These are phyloP conservation scores for Lasaia peninsularis DNA, from an alignment of 1,140 invertebrate genomes.

Conservation along the genomic window DNA sequence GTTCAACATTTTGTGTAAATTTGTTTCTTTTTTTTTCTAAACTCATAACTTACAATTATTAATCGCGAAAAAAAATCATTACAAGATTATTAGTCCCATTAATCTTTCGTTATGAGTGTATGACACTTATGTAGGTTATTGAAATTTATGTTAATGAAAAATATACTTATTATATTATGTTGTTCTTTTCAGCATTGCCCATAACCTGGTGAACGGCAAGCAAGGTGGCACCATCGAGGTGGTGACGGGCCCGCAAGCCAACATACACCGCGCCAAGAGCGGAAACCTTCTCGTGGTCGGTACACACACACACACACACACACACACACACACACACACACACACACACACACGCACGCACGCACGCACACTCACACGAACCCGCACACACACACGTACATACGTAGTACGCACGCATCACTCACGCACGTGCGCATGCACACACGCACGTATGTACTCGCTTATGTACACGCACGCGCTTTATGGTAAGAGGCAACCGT, in stretches of 20 bases:
- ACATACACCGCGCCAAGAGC: conserved; percentile 87
- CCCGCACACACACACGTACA: background rate
- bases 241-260: conserved; percentile 81
- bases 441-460: too few relatives aligned
- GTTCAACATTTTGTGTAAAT: too few relatives aligned
- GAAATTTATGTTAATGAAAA: background rate
- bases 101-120: too few relatives aligned
- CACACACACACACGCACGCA: background rate
- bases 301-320: conserved; percentile 6
- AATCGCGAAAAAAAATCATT: too few relatives aligned
- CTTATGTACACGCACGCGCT: too few relatives aligned
- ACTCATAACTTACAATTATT: too few relatives aligned
- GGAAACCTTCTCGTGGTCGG: conserved; percentile 90
- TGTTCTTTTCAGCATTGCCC: conserved; percentile 83
- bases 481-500: too few relatives aligned
- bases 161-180: background rate
- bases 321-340: too few relatives aligned
- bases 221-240: conserved; percentile 88
- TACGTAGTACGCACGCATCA: background rate
- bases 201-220: conserved; percentile 90
- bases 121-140: conserved; percentile 1
- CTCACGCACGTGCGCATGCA: too few relatives aligned
- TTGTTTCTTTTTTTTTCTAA: too few relatives aligned
- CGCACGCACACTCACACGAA: background rate
- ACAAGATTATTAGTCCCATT: too few relatives aligned